Conservation (phyloP, 1,140 invertebrate genomes). For the honey bee (Apis mellifera) region DNA sequence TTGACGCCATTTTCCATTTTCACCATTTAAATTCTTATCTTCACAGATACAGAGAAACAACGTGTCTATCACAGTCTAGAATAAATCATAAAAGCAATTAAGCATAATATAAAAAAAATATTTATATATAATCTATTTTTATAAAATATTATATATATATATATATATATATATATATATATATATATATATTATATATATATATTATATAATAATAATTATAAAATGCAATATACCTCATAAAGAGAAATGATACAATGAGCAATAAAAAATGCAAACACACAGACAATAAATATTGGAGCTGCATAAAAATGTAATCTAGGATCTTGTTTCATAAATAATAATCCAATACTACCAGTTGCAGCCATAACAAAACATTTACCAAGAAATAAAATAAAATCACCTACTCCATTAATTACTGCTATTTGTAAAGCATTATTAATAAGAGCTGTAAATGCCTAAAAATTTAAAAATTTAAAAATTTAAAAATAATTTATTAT, state of each 20-base stretch:
- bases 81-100: conserved; percentile 50
- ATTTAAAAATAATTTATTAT: conserved; percentile 5
- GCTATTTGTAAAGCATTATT: conserved; percentile 93
- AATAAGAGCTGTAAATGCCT: conserved; percentile 93
- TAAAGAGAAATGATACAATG: conserved; percentile 96
- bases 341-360: conserved; percentile 87
- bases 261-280: conserved; percentile 96
- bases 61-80: conserved; percentile 96
- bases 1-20: conserved; percentile 85
- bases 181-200: neutral
- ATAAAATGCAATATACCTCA: conserved; percentile 85
- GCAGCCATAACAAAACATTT: conserved; percentile 94
- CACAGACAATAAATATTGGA: conserved; percentile 92
- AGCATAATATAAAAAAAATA: too few relatives aligned
- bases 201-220: neutral
- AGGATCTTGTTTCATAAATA: conserved; percentile 88
- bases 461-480: conserved; percentile 75
- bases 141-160: too few relatives aligned
- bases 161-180: neutral
- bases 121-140: too few relatives aligned
- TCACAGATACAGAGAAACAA: conserved; percentile 97
- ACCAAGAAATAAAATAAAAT: conserved; percentile 96
- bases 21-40: conserved; percentile 85
- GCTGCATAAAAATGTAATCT: conserved; percentile 91
- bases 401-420: conserved; percentile 96